Evolutionary conservation across 2,113 vertebrate genomes (phyloP), one percentile per base, ranked within the genome.

Genomic region (Malaclemys terrapin): DNA sequence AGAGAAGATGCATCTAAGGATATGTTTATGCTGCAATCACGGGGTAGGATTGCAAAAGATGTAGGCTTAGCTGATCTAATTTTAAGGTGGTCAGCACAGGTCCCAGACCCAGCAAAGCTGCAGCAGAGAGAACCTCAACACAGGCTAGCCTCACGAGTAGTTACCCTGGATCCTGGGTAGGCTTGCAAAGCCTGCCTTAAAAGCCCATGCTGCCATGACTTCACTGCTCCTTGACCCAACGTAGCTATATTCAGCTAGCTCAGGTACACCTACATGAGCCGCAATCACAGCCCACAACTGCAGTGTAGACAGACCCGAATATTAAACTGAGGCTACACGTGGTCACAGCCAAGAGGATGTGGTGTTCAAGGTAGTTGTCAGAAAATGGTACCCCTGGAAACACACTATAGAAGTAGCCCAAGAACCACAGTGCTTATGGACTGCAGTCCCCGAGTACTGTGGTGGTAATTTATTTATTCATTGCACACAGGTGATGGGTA

Each of bases 401-500:
- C 7, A 94, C 38, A 54, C 5, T 56, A 16, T 7, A 14, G 75
- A 24, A 78, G 24, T 14, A 16, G 13, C 13, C 72, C 42, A 78
- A 47, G 75, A 76, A 69, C 57, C 72, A 79, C 52, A 96, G 54
- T 59, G 82, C 88, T 69, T 50, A 54, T 95, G 88, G 85, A 65
- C 82, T 87, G 57, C 94, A 94, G 89, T 93, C 59, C 90, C 82
- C 53, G 81, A 59, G 57, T 0, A 1, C 84, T 83, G 65, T 81
- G 5, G 2, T 35, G 89, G 85, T 95, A 20, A 95, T 94, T 96
- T 96, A 97, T 95, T 95, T 93, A 97, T 87, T 88, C 75, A 49
- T 25, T 76, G 94, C 92, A 94, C 45, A 49, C 2, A 96, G 91
- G 95, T 84, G 72, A 76, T 54, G 47, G 8, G 10, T 9, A 12